These are phyloP conservation scores for Leptinotarsa undecemlineata DNA, from an alignment of 1,140 invertebrate genomes.

Conservation along the genomic window DNA sequence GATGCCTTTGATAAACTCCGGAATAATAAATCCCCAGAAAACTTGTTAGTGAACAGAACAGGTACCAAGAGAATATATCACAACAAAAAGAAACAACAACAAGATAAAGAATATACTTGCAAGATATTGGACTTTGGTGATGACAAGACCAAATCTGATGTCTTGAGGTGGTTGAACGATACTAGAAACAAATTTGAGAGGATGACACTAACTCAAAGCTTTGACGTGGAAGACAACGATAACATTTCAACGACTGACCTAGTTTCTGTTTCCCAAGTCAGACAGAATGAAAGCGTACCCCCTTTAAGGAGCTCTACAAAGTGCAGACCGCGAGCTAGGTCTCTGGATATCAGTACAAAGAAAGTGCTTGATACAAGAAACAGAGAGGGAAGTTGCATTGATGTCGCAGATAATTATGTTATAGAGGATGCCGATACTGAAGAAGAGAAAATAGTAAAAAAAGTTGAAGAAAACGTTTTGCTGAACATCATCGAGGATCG, in stretches of 20 bases:
- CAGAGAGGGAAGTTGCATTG: slow-evolving; percentile 10
- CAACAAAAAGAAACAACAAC: slow-evolving; percentile 13
- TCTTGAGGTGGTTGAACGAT: slow-evolving; percentile 20
- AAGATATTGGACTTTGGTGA: slow-evolving; percentile 30
- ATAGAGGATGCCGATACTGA: slow-evolving; percentile 29
- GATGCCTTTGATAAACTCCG: slow-evolving; percentile 24
- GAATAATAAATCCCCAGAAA: neutral
- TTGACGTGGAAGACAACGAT: neutral
- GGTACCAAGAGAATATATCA: slow-evolving; percentile 14
- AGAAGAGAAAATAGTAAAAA: slow-evolving; percentile 26
- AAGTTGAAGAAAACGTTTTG: slow-evolving; percentile 29
- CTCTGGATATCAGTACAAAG: slow-evolving; percentile 31
- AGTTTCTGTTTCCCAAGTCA: slow-evolving; percentile 33
- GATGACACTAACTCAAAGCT: slow-evolving; percentile 34
- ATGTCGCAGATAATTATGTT: slow-evolving; percentile 14
- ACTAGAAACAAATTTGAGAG: slow-evolving; percentile 34
- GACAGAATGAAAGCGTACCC: slow-evolving; percentile 27
- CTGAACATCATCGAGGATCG: slow-evolving; percentile 40
- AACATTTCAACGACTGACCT: slow-evolving; percentile 24
- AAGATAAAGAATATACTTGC: neutral
- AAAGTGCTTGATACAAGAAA: slow-evolving; percentile 16
- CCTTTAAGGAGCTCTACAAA: neutral
- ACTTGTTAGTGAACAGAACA: slow-evolving; percentile 25
- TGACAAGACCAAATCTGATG: slow-evolving; percentile 17
- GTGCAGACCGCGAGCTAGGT: slow-evolving; percentile 20